These are phyloP conservation scores for Labrus mixtus DNA, from an alignment of 2,113 vertebrate species.

Conservation along the genomic window DNA sequence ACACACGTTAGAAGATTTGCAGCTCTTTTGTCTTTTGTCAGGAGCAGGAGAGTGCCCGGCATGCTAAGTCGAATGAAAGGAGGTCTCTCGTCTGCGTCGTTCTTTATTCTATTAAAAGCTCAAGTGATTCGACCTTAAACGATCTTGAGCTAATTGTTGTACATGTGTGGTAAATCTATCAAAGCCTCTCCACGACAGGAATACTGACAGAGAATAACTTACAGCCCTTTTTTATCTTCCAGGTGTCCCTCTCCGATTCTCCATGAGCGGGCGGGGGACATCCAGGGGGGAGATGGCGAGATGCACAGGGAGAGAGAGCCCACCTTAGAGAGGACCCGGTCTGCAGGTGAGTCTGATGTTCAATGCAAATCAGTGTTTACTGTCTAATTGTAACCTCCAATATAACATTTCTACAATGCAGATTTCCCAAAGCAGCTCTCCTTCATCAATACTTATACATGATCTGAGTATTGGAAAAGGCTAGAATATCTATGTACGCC, in stretches of 20 bases:
- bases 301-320: constrained; percentile 89
- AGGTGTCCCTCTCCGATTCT: constrained; percentile 94
- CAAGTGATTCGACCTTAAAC: constrained; percentile 67
- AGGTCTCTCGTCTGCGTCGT: constrained; percentile 45
- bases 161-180: constrained; percentile 47
- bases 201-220: constrained; percentile 34
- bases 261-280: constrained; percentile 87
- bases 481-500: too few relatives aligned
- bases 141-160: constrained; percentile 68
- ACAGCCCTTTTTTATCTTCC: constrained; percentile 20
- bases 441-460: too few relatives aligned
- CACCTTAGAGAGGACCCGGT: constrained; percentile 87
- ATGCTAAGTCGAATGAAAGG: constrained; percentile 50
- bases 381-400: too few relatives aligned
- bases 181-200: constrained; percentile 35
- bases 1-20: constrained; percentile 31
- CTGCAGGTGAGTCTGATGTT: constrained; percentile 82
- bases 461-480: too few relatives aligned
- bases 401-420: too few relatives aligned
- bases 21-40: constrained; percentile 46
- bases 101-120: constrained; percentile 69
- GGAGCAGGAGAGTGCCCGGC: constrained; percentile 32
- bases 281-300: constrained; percentile 86
- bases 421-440: too few relatives aligned
- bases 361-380: too few relatives aligned